Percentiles rank a stretch among this genome's conserved stretches.
Conservation (phyloP, 1,140 invertebrate genomes). For the Homalodisca vitripennis region DNA sequence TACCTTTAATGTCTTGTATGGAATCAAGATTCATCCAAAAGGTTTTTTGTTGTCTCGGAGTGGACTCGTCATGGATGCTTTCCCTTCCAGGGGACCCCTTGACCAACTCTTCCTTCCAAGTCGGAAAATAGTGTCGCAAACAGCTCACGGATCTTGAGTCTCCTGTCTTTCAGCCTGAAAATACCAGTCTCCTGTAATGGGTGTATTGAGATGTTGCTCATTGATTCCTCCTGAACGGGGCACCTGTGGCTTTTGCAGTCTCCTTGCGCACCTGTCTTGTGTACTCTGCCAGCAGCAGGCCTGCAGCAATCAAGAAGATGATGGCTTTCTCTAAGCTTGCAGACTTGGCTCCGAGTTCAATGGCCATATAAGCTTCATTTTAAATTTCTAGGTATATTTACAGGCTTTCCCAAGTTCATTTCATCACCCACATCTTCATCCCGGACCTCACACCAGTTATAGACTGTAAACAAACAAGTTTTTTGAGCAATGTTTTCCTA, state of each 20-base stretch:
- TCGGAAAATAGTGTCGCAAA: constrained; percentile 56
- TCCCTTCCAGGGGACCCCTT: constrained; percentile 41
- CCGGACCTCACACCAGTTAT: constrained; percentile 95
- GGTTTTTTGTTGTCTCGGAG: not conserved
- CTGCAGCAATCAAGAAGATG: constrained; percentile 84
- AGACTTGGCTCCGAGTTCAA: constrained; percentile 93
- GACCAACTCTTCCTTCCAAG: constrained; percentile 48
- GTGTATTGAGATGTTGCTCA: constrained; percentile 58
- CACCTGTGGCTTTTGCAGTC: constrained; percentile 67
- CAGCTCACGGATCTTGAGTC: constrained; percentile 73
- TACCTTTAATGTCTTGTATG: not conserved
- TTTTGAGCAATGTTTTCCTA: no score
- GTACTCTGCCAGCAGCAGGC: constrained; percentile 78
- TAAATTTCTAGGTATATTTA: constrained; percentile 84
- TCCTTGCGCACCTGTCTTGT: constrained; percentile 68
- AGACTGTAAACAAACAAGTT: no score
- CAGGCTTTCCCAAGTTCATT: constrained; percentile 89
- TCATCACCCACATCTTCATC: constrained; percentile 90
- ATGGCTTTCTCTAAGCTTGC: constrained; percentile 86
- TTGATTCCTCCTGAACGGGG: constrained; percentile 58
- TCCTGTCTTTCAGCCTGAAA: no score
- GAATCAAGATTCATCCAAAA: not conserved
- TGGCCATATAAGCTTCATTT: constrained; percentile 91
- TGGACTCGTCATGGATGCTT: constrained; percentile 3
- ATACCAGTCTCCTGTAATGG: constrained; percentile 70